These are phyloP conservation scores for Microtus pennsylvanicus DNA, from an alignment of 2,113 vertebrate genomes.

Conservation along the genomic window DNA sequence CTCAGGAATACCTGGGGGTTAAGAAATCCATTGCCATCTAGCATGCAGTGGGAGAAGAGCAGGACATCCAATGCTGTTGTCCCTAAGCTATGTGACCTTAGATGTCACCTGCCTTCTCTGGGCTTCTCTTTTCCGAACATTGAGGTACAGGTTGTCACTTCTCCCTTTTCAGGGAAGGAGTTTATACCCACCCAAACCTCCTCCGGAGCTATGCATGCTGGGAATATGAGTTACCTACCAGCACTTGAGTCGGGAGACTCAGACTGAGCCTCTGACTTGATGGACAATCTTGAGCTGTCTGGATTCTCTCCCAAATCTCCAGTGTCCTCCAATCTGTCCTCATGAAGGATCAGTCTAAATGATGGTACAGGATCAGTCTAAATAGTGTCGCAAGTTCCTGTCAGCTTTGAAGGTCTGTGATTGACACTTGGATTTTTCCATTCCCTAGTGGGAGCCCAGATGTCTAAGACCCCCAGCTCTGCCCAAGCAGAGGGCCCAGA, in stretches of 20 bases:
- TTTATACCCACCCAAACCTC: not conserved
- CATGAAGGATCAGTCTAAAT: constrained; percentile 56
- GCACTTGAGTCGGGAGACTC: not conserved
- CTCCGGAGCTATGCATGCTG: not conserved
- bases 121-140: constrained; percentile 5
- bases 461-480: not conserved
- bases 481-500: not conserved
- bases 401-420: constrained; percentile 47
- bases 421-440: constrained; percentile 50
- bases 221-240: not conserved
- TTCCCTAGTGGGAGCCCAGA: not conserved
- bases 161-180: not conserved
- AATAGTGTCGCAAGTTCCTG: constrained; percentile 6
- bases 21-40: not conserved
- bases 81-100: not conserved
- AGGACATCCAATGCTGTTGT: not conserved
- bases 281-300: constrained; percentile 19
- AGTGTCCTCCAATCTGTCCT: not conserved
- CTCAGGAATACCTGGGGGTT: not conserved
- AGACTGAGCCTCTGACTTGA: not conserved
- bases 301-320: not conserved
- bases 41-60: not conserved
- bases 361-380: constrained; percentile 43
- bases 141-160: not conserved
- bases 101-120: not conserved